Conservation (phyloP, 2,888 invertebrate species). For the Cerceris rybyensis region DNA sequence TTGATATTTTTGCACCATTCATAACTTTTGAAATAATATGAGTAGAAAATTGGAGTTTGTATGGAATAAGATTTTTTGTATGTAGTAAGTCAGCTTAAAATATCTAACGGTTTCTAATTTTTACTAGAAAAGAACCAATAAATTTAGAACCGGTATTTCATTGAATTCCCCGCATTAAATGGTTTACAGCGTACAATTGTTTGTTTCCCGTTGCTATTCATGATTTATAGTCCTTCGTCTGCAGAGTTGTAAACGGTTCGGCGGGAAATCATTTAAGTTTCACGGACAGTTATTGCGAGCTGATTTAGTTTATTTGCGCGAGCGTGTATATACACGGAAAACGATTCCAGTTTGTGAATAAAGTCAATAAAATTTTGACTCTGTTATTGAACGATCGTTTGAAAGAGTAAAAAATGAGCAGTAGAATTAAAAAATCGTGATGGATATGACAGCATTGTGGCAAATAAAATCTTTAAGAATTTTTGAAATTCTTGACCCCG, state of each 20-base stretch:
- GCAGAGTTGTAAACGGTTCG: constrained; percentile 24
- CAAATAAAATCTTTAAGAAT: constrained; percentile 9
- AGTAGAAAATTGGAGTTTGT: too few species aligned
- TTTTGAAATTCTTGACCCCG: constrained; percentile 1
- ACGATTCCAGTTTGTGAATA: too few species aligned
- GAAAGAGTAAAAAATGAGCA: not conserved
- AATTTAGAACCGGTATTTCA: constrained; percentile 48
- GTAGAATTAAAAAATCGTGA: constrained; percentile 9
- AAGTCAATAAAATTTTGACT: too few species aligned
- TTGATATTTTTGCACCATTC: too few species aligned
- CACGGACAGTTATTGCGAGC: not conserved
- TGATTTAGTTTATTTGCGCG: not conserved
- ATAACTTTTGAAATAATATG: too few species aligned
- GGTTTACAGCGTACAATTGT: constrained; percentile 42
- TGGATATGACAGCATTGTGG: not conserved
- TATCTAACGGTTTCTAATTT: not conserved
- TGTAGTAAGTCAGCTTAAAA: too few species aligned
- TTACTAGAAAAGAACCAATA: constrained; percentile 34
- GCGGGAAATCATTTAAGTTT: constrained; percentile 13
- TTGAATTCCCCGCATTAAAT: constrained; percentile 40
- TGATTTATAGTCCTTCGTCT: constrained; percentile 32
- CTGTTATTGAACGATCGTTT: not conserved
- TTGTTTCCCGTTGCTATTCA: constrained; percentile 45
- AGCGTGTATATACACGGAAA: not conserved
- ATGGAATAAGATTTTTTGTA: too few species aligned